A percentile compares a stretch with the other conserved stretches of the same genome.
Conservation (phyloP, 2,888 invertebrate genomes). For the Amblyteles armatorius region DNA sequence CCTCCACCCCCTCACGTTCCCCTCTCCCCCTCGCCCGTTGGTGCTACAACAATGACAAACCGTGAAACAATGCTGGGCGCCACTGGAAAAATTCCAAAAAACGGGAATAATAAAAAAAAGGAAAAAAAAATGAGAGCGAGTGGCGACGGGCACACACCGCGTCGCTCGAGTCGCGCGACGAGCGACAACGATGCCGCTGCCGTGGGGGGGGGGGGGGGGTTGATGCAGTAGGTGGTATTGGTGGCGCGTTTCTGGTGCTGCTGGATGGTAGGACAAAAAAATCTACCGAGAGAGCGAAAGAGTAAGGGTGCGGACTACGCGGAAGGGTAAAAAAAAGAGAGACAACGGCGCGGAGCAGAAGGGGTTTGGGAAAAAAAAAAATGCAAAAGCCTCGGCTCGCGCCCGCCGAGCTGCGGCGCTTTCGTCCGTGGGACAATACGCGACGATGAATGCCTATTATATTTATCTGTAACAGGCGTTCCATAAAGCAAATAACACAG, state of each 20-base stretch:
- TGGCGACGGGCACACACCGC: constrained; percentile 38
- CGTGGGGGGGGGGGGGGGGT: too few relatives aligned
- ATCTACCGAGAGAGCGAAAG: constrained; percentile 47
- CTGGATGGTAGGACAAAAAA: constrained; percentile 66
- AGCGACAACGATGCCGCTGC: constrained; percentile 49
- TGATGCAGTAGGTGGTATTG: constrained; percentile 57
- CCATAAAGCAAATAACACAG: constrained; percentile 84
- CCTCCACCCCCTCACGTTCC: constrained; percentile 51
- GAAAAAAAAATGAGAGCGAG: constrained; percentile 70
- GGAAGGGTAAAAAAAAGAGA: constrained; percentile 41
- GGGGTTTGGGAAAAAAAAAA: constrained; percentile 75
- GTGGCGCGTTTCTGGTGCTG: constrained; percentile 64
- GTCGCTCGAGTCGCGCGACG: constrained; percentile 32
- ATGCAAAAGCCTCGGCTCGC: constrained; percentile 82
- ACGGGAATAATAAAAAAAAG: constrained; percentile 81
- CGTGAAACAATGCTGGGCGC: constrained; percentile 84
- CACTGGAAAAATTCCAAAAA: constrained; percentile 85
- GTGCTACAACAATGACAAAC: constrained; percentile 84
- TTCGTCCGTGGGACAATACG: constrained; percentile 83
- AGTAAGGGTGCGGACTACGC: constrained; percentile 24
- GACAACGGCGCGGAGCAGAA: constrained; percentile 54
- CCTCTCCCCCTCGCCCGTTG: constrained; percentile 68
- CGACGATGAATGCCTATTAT: constrained; percentile 84
- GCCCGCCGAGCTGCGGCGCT: constrained; percentile 77
- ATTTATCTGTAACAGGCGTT: constrained; percentile 85